Percentiles rank a stretch among this genome's conserved stretches.
These are phyloP conservation scores for Enteromius treurensis DNA, from an alignment of 2,797 vertebrate genomes.

Conservation along the genomic window DNA sequence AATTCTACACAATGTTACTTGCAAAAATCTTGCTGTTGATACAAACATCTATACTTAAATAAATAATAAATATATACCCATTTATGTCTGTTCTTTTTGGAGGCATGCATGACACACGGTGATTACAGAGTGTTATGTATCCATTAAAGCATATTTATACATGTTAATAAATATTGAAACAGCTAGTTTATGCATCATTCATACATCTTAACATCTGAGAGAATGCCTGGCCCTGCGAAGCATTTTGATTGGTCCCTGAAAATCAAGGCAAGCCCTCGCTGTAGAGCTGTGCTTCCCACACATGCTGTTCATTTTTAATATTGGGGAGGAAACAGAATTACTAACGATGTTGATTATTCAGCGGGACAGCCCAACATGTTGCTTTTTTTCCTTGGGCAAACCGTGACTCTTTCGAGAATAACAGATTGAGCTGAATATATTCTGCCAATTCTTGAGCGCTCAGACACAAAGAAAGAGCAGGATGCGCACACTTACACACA, in stretches of 20 bases:
- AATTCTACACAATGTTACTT: no score
- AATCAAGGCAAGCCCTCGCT: slow-evolving; percentile 64
- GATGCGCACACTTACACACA: slow-evolving; percentile 10
- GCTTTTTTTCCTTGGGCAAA: slow-evolving; percentile 63
- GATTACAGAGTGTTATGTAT: slow-evolving; percentile 41
- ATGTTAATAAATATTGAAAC: slow-evolving; percentile 73
- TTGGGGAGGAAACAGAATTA: slow-evolving; percentile 58
- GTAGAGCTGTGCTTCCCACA: slow-evolving; percentile 64
- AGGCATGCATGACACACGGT: slow-evolving; percentile 46
- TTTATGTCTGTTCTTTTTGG: background rate
- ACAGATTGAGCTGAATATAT: slow-evolving; percentile 60
- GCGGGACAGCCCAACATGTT: slow-evolving; percentile 64
- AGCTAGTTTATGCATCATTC: slow-evolving; percentile 76
- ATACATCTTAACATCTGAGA: slow-evolving; percentile 74
- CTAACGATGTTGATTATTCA: slow-evolving; percentile 72
- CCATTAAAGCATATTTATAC: slow-evolving; percentile 67
- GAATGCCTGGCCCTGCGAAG: slow-evolving; percentile 62
- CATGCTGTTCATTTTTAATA: slow-evolving; percentile 73
- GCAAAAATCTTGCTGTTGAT: no score
- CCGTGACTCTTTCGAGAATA: slow-evolving; percentile 51
- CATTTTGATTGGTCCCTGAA: slow-evolving; percentile 65
- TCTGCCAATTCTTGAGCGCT: slow-evolving; percentile 46
- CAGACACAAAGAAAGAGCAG: slow-evolving; percentile 21
- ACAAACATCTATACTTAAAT: no score
- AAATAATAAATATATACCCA: background rate